Base-by-base conservation (phyloP, 1,140 invertebrate species). In the Pseudoatta argentina region DNA sequence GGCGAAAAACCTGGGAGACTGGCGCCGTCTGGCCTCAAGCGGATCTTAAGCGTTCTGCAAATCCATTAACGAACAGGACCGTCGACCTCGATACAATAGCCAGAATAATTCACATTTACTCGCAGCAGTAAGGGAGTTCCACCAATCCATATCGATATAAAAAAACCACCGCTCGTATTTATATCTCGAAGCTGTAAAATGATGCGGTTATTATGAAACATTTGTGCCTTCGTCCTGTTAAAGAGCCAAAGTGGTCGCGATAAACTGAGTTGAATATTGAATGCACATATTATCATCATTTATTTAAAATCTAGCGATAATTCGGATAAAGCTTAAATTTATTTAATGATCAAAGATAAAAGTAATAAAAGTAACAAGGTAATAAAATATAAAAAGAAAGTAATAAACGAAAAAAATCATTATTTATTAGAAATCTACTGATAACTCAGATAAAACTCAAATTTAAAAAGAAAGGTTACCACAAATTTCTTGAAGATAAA, bases 1-100 rank as follows among this genome's bases (percentile, higher is more conserved):
- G 77, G 81, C 88, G 66, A 90, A 76, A 88, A 90, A 88, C 81
- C 81, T 87, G 76, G 30, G 87, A 87, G 59, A 12, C 59, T 89
- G 90, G 89, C 90, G 90, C 90, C 90, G 90, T 91, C 90, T 89
- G 85, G 82, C 79, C 81, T 82, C 39, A 59, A 71, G 18, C 71
- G 85, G 44, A 91, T 86, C 75, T 85, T 90, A 85, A 67, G n/a
- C 81, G 77, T 76, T 71, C 85, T 82, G 73, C 79, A 86, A 91
- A 73, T 77, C 87, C 76, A 83, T 76, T 87, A 91, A 90, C 57
- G 75, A 78, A 79, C 39, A 88, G 63, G 89, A 90, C 88, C 89
- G 61, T 91, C 67, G 89, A 90, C 89, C 87, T 79, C 30, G 66
- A 30, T 24, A n/a, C 44, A 44, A 66, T 34, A 34, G 27, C 51